Conservation (phyloP, 2,797 vertebrate genomes). For the Eospalax fontanierii region DNA sequence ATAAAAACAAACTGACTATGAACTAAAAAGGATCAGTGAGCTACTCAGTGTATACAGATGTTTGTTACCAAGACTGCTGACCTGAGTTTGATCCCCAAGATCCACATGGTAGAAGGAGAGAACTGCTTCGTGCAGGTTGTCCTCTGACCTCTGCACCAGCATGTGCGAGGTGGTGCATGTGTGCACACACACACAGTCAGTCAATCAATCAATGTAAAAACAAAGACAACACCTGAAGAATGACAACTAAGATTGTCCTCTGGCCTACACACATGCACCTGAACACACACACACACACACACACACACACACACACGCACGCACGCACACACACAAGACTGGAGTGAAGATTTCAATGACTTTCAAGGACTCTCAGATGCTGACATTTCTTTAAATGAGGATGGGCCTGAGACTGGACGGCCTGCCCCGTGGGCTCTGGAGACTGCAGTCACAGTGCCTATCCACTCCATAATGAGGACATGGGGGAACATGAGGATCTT, state of each 20-base stretch:
- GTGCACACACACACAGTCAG: not conserved
- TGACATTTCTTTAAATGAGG: not conserved
- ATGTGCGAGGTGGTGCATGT: not conserved
- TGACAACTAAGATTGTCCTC: too few species aligned
- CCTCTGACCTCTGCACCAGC: too few species aligned
- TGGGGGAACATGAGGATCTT: not conserved
- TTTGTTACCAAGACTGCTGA: too few species aligned
- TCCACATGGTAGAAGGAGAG: too few species aligned
- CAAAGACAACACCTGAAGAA: not conserved
- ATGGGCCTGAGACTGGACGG: not conserved
- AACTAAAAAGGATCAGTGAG: too few species aligned
- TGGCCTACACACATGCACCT: not conserved
- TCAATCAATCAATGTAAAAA: not conserved
- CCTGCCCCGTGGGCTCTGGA: not conserved
- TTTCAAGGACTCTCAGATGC: slow-evolving; percentile 3
- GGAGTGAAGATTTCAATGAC: not conserved
- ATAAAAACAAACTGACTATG: too few species aligned
- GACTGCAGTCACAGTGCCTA: not conserved
- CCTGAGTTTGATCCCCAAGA: too few species aligned
- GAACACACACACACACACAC: too few species aligned
- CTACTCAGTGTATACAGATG: too few species aligned
- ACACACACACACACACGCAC: too few species aligned
- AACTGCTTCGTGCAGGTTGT: too few species aligned
- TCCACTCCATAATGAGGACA: not conserved
- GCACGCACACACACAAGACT: not conserved